Evolutionary conservation across 2,888 invertebrate genomes (phyloP).

Genomic region (Drosophila affinis): DNA sequence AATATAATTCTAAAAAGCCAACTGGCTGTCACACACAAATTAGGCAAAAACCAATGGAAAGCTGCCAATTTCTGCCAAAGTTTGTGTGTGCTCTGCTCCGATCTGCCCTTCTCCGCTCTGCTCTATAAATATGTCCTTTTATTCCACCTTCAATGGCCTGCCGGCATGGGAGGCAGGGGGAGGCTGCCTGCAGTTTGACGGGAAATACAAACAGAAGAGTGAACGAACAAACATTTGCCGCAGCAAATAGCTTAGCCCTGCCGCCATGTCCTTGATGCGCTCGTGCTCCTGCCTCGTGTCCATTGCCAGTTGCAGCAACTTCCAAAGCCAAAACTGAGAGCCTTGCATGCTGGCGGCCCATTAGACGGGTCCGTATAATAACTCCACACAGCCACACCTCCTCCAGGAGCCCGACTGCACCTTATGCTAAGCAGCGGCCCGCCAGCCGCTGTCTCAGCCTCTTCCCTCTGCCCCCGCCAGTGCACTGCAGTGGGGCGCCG

Average conservation of each 20-base stretch:
- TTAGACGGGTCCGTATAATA: slow-evolving; percentile 58
- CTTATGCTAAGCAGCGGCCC: slow-evolving; percentile 31
- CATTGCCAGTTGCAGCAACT: slow-evolving; percentile 24
- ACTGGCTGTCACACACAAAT: slow-evolving; percentile 3
- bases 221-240: background rate
- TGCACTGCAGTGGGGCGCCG: slow-evolving; percentile 60
- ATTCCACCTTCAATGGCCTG: background rate
- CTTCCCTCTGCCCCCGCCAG: slow-evolving; percentile 42
- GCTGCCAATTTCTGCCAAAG: background rate
- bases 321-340: slow-evolving; percentile 37
- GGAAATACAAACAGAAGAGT: background rate
- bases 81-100: background rate
- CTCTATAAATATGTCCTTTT: background rate
- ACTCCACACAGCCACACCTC: slow-evolving; percentile 40
- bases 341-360: slow-evolving; percentile 72
- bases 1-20: background rate
- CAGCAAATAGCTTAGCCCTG: slow-evolving; percentile 18
- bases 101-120: background rate
- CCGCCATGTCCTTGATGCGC: slow-evolving; percentile 36
- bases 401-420: slow-evolving; percentile 11
- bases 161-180: background rate
- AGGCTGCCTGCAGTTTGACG: slow-evolving; percentile 30
- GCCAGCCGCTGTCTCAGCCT: slow-evolving; percentile 21
- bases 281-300: background rate
- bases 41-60: background rate